Conservation (phyloP, 2,888 invertebrate species). For the Spilarctia lutea region DNA sequence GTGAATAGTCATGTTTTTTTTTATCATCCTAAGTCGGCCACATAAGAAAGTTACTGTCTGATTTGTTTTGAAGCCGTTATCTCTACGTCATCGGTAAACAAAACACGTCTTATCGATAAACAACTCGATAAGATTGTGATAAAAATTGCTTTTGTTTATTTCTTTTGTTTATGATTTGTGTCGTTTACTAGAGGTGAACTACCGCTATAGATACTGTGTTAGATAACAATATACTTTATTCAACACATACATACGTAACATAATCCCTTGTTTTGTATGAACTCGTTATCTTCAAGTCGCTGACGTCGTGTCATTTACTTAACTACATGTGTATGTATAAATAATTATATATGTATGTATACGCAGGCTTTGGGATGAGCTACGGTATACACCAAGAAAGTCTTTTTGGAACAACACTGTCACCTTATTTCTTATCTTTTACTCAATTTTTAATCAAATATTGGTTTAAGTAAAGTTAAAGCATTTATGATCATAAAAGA, state of each 20-base stretch:
- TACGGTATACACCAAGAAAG: background rate
- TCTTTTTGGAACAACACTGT: background rate
- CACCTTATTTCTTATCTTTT: background rate
- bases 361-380: background rate
- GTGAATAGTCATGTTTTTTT: conserved; percentile 4
- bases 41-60: conserved; percentile 24
- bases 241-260: background rate
- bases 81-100: conserved; percentile 19
- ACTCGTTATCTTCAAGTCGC: background rate
- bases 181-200: conserved; percentile 21
- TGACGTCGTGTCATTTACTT: background rate
- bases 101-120: conserved; percentile 37
- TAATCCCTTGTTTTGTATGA: conserved; percentile 1
- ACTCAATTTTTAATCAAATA: background rate
- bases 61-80: conserved; percentile 35
- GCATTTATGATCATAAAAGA: background rate
- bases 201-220: conserved; percentile 1
- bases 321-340: background rate
- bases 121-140: conserved; percentile 24
- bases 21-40: conserved; percentile 18
- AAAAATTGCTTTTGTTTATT: conserved; percentile 26
- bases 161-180: conserved; percentile 28
- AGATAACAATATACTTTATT: background rate
- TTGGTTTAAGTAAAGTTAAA: background rate
- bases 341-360: too few relatives aligned